These are phyloP conservation scores for Hyla sarda DNA, from an alignment of 2,113 vertebrate species.

Conservation along the genomic window DNA sequence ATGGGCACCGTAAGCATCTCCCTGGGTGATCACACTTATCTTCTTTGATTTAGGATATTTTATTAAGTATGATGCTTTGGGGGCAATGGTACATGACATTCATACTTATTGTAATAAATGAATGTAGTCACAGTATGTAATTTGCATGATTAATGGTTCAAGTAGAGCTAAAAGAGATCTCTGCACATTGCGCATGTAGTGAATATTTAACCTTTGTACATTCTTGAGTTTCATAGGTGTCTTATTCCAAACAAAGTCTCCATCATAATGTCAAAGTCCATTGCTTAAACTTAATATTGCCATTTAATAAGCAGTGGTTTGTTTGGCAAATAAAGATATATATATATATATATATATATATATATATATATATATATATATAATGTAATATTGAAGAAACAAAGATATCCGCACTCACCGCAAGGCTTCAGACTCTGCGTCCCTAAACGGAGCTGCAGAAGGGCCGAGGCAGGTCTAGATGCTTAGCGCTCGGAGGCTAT, in stretches of 20 bases:
- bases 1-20: constrained; percentile 22
- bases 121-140: constrained; percentile 32
- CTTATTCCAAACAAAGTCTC: constrained; percentile 40
- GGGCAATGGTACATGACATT: constrained; percentile 45
- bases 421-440: no score
- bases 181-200: constrained; percentile 16
- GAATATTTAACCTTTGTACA: constrained; percentile 44
- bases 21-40: constrained; percentile 33
- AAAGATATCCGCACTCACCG: no score
- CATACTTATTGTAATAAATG: constrained; percentile 47
- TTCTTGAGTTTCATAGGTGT: constrained; percentile 34
- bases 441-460: no score
- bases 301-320: background rate
- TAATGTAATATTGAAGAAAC: no score
- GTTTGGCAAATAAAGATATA: background rate
- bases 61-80: constrained; percentile 32
- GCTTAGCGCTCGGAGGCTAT: no score
- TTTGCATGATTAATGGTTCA: constrained; percentile 46
- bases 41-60: constrained; percentile 33
- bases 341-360: no score
- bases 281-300: constrained; percentile 20
- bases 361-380: no score
- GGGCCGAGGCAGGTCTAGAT: no score
- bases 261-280: constrained; percentile 16
- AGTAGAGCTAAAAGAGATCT: constrained; percentile 26